Percentiles rank a stretch among this genome's conserved stretches.
Evolutionary conservation across 2,113 vertebrate species (phyloP).

Genomic region (Urocolius indicus): DNA sequence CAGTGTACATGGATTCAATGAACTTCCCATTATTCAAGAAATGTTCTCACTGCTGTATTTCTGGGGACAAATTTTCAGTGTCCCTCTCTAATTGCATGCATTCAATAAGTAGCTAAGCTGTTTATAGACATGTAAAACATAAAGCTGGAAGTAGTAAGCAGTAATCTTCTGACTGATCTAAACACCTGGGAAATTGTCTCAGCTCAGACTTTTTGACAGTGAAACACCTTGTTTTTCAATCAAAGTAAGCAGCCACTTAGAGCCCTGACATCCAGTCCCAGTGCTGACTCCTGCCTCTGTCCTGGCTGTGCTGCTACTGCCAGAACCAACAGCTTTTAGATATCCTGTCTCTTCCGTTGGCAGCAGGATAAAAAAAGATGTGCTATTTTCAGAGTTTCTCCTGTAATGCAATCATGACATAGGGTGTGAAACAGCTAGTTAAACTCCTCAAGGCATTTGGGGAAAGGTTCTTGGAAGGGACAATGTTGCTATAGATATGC

Average conservation of each 20-base stretch:
- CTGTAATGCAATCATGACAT: not conserved
- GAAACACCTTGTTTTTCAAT: not conserved
- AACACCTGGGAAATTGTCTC: not conserved
- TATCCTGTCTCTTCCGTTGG: not conserved
- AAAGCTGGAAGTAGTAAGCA: not conserved
- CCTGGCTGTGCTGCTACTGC: not conserved
- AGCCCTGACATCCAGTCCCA: not conserved
- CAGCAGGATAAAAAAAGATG: not conserved
- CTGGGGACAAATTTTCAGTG: not conserved
- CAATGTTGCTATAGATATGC: not conserved
- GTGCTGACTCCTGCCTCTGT: not conserved
- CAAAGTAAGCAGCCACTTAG: not conserved
- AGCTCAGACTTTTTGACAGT: not conserved
- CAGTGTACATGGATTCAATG: not conserved
- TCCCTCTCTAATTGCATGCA: not conserved
- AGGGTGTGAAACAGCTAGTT: not conserved
- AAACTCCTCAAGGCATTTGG: not conserved
- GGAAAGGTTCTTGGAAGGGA: not conserved
- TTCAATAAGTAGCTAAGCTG: not conserved
- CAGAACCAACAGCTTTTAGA: not conserved
- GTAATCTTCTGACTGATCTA: not conserved
- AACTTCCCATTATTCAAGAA: not conserved
- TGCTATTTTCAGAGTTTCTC: slow-evolving; percentile 18
- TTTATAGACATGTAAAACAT: not conserved
- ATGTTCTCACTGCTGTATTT: not conserved